Evolutionary conservation across 2,113 vertebrate genomes (phyloP).

Genomic region (Sinocyclocheilus rhinocerous): DNA sequence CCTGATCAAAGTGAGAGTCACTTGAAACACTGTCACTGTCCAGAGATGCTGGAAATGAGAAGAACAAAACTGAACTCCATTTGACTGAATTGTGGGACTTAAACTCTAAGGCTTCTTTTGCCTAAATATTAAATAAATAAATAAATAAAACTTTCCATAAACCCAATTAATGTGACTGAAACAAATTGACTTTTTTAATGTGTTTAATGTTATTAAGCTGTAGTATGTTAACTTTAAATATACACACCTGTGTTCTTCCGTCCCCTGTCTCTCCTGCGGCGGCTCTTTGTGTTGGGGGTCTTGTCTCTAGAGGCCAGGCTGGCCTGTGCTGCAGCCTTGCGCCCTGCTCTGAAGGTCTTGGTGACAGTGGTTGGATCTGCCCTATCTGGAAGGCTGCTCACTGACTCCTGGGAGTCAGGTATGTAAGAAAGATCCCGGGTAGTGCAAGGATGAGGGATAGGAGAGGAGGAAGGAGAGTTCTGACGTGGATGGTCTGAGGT

Average conservation of each 20-base stretch:
- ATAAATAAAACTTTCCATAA: neutral
- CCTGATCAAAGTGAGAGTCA: conserved; percentile 80
- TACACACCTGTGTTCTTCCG: conserved; percentile 76
- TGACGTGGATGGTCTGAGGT: conserved; percentile 36
- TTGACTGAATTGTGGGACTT: neutral
- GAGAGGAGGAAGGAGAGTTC: conserved; percentile 62
- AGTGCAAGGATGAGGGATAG: conserved; percentile 46
- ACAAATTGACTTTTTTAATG: neutral
- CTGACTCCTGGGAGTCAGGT: conserved; percentile 87
- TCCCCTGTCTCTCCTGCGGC: conserved; percentile 79
- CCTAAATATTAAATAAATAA: neutral
- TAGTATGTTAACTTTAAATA: neutral
- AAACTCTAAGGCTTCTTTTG: neutral
- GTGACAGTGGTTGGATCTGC: conserved; percentile 88
- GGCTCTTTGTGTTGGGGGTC: conserved; percentile 84
- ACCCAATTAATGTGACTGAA: neutral
- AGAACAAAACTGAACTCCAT: neutral
- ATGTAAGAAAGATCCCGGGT: conserved; percentile 76
- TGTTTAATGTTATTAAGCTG: neutral
- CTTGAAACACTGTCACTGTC: conserved; percentile 83
- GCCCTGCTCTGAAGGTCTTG: conserved; percentile 87
- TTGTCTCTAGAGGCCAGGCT: conserved; percentile 93
- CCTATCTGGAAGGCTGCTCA: conserved; percentile 87
- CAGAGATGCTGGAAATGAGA: conserved; percentile 61
- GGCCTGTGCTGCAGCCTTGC: conserved; percentile 92